These are phyloP conservation scores for Kryptolebias ocellatus DNA, from an alignment of 2,797 vertebrate species.

Conservation along the genomic window DNA sequence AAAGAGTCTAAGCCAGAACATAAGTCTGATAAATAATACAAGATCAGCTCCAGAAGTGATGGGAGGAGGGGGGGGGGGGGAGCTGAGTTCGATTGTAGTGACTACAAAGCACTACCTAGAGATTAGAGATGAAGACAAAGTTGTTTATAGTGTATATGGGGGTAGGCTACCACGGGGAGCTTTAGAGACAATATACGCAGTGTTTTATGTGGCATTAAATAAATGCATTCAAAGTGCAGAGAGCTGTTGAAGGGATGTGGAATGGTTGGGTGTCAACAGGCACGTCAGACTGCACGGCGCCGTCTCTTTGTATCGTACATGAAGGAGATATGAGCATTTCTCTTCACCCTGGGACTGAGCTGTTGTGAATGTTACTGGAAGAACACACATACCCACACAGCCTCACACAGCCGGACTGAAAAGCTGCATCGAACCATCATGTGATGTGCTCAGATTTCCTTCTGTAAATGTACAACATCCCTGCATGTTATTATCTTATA, in stretches of 20 bases:
- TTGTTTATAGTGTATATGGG: slow-evolving; percentile 28
- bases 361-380: slow-evolving; percentile 34
- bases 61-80: not conserved
- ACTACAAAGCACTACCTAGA: slow-evolving; percentile 31
- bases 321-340: slow-evolving; percentile 39
- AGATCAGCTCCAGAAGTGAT: slow-evolving; percentile 16
- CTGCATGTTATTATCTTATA: slow-evolving; percentile 37
- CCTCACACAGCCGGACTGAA: slow-evolving; percentile 16
- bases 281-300: slow-evolving; percentile 5
- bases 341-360: slow-evolving; percentile 30
- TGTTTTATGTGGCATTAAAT: slow-evolving; percentile 9
- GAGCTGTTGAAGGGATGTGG: slow-evolving; percentile 14
- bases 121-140: slow-evolving; percentile 39
- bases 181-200: slow-evolving; percentile 15
- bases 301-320: slow-evolving; percentile 34
- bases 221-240: slow-evolving; percentile 20
- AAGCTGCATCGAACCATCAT: slow-evolving; percentile 40
- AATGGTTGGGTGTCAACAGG: slow-evolving; percentile 15
- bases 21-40: slow-evolving; percentile 8
- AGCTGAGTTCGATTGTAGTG: slow-evolving; percentile 21
- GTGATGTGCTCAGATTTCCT: slow-evolving; percentile 15
- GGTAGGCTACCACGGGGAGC: slow-evolving; percentile 16
- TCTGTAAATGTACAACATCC: slow-evolving; percentile 25
- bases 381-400: slow-evolving; percentile 14
- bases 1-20: not conserved